phyloP scores from a whole-genome alignment of 2,888 invertebrate species.

The Ormyrus rosae region DNA sequence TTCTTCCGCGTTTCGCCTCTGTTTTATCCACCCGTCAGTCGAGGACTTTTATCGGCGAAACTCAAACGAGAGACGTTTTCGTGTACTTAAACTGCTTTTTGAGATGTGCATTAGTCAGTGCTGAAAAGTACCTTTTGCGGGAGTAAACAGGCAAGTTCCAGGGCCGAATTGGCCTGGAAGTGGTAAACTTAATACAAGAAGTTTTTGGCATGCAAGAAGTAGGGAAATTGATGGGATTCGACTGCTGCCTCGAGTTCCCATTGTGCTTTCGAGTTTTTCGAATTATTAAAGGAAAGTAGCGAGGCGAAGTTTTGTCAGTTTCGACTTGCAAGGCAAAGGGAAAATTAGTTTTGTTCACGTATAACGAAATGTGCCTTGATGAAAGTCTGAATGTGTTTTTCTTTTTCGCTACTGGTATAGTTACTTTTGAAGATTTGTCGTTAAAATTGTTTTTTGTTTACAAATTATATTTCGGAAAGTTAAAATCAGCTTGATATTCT shows the following conservation, averaged over 20 bases:
- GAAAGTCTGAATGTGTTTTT: slow-evolving; percentile 6
- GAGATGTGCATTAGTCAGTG: too few relatives aligned
- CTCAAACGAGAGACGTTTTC: too few relatives aligned
- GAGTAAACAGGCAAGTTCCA: too few relatives aligned
- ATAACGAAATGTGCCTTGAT: not conserved
- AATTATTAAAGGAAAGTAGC: slow-evolving; percentile 34
- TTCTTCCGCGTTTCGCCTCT: too few relatives aligned
- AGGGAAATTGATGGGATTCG: slow-evolving; percentile 23
- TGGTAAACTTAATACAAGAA: slow-evolving; percentile 9
- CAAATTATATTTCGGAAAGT: not conserved
- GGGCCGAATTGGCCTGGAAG: not conserved
- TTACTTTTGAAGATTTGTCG: too few relatives aligned
- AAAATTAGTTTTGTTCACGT: slow-evolving; percentile 35
- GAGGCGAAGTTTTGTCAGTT: slow-evolving; percentile 23
- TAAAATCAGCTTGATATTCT: too few relatives aligned
- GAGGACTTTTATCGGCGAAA: too few relatives aligned
- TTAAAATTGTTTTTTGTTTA: not conserved
- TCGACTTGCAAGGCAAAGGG: slow-evolving; percentile 10
- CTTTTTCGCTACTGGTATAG: too few relatives aligned
- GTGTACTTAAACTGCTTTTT: too few relatives aligned
- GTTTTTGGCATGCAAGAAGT: not conserved
- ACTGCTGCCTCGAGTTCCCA: not conserved
- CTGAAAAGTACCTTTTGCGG: too few relatives aligned
- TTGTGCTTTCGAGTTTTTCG: not conserved
- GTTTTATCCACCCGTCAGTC: too few relatives aligned